Evolutionary conservation across 2,797 vertebrate genomes (phyloP).

Genomic region (Argentina silus): DNA sequence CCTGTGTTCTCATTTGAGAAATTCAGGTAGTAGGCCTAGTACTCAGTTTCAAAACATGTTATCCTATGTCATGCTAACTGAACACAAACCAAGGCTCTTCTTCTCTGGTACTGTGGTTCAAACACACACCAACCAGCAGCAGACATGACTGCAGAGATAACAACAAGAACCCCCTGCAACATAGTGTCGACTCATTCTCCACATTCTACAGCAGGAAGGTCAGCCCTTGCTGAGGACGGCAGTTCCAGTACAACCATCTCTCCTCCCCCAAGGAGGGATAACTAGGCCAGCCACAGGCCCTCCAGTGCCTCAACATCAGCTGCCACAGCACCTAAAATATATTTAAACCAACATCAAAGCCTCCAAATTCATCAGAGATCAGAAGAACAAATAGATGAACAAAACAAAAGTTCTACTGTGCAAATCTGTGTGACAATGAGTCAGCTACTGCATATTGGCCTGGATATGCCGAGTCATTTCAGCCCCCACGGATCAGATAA

Average conservation of each 20-base stretch:
- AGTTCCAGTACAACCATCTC: neutral
- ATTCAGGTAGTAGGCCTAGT: neutral
- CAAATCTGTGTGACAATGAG: neutral
- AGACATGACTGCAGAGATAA: no score
- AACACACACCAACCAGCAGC: no score
- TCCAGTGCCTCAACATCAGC: neutral
- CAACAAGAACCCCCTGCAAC: no score
- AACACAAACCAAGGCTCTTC: no score
- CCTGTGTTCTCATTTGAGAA: no score
- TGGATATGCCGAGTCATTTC: neutral
- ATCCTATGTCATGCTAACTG: no score
- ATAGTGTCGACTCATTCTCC: no score
- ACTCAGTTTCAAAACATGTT: no score
- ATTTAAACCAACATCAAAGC: neutral
- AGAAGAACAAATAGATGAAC: neutral
- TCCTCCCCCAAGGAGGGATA: neutral
- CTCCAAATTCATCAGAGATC: neutral
- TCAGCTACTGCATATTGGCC: neutral
- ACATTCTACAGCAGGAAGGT: no score
- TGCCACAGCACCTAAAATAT: neutral
- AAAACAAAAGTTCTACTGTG: neutral
- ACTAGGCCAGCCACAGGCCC: neutral
- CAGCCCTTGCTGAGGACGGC: no score
- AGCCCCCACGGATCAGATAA: neutral
- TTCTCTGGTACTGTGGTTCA: no score